Evolutionary conservation across 2,113 vertebrate genomes (phyloP).

Genomic region (Embiotoca jacksoni): DNA sequence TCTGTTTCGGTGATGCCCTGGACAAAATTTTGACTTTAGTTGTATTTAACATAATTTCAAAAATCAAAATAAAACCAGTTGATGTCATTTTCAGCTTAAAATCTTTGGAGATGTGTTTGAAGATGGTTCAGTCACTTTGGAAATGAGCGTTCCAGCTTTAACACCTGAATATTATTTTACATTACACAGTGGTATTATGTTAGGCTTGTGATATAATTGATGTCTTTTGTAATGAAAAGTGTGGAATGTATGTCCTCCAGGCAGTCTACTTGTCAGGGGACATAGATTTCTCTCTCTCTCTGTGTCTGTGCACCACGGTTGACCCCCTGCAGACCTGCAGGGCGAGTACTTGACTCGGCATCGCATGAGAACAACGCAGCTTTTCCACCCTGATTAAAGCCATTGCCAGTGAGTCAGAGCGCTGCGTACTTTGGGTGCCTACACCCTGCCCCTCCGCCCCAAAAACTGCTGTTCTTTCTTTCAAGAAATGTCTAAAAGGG

Average conservation of each 20-base stretch:
- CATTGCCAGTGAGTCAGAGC: constrained; percentile 75
- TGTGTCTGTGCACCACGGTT: constrained; percentile 40
- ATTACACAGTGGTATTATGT: constrained; percentile 24
- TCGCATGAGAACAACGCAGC: constrained; percentile 66
- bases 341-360: constrained; percentile 69
- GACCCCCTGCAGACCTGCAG: constrained; percentile 67
- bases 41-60: too few species aligned
- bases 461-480: constrained; percentile 41
- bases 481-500: constrained; percentile 68
- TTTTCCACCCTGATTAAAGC: constrained; percentile 76
- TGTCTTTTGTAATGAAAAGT: constrained; percentile 43
- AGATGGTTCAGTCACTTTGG: constrained; percentile 8
- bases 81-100: not conserved
- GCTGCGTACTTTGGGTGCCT: constrained; percentile 53
- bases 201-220: constrained; percentile 40
- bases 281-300: constrained; percentile 23
- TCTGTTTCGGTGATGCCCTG: not conserved
- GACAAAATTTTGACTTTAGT: too few species aligned
- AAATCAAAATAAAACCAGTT: too few species aligned
- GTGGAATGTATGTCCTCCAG: constrained; percentile 53
- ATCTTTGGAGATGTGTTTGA: not conserved
- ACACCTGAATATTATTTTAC: constrained; percentile 42
- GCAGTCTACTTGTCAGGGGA: constrained; percentile 46
- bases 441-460: constrained; percentile 54
- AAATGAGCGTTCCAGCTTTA: not conserved